Base-by-base conservation (phyloP, 2,888 invertebrate species). In the Eupelmus urozonus region DNA sequence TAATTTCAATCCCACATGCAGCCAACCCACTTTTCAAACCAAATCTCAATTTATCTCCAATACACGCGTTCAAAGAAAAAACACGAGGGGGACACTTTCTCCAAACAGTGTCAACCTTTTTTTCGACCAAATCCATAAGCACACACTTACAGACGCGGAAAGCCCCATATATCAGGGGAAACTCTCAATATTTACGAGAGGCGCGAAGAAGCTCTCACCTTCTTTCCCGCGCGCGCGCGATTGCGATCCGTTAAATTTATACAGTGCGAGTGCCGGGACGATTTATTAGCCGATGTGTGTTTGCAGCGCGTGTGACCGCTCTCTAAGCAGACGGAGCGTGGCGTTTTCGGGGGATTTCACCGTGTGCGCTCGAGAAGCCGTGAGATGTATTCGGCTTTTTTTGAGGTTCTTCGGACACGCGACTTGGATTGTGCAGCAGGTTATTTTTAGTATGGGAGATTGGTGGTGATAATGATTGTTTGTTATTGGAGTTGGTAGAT, bases 231-330 rank as follows among this genome's bases (percentile, higher is more conserved):
- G 40, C 75, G 55, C 69, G 60, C 79, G 55, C 77, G 81, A 69
- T 82, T 83, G 81, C 76, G 75, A 81, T 79, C 84, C 85, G 85
- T 85, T 85, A 86, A 87, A 87, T 85, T 85, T 84, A 85, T 84
- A 83, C 85, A 66, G 63, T 27, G 51, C 40, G 76, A 69, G 57
- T 27, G 42, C 53, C 53, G 60, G 62, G 42, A 62, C 53, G 60
- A 69, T 75, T 75, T 69, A 75, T 67, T 62, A 27, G 27, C 11
- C 20, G 57, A 3, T 11, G 25, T 53, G 53, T 49, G 49, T 11
- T 2, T 49, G 49, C n/a, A 20, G 53, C 20, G 53, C 11, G 53
- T 9, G 23, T 25, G 42, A n/a, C n/a, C n/a, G 53, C 63, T 40
- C 53, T 40, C 53, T 34, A 73, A 55, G 55, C 65, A 73, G 18